Base-by-base conservation (phyloP, 1,140 invertebrate species). In the Ceratina australensis region DNA sequence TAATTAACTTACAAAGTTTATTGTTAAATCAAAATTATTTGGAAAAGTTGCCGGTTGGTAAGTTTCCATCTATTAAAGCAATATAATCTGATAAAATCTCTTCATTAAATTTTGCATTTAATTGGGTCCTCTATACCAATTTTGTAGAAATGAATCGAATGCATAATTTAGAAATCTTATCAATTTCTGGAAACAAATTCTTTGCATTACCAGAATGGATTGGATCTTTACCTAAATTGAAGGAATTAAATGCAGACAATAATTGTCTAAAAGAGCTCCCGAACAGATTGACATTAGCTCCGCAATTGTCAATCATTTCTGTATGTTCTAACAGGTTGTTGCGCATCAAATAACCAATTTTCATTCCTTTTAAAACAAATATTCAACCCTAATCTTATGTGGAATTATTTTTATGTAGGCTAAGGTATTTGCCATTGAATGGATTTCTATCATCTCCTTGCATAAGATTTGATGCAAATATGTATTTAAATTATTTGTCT, bases 391-490 rank as follows among this genome's bases (percentile, higher is more conserved):
- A 2, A 73, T 72, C 77, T 79, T 49, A 83, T 5, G 12, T 50
- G 61, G n/a, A 79, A 75, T 54, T 66, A 73, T 73, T 52, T 71
- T 81, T 78, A 42, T 66, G 16, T 71, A 90, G 87, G 61, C 81
- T 91, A 54, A 86, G 69, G 60, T 88, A 90, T 85, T 86, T 91
- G 72, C 90, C 90, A 28, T 60, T 89, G 28, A 91, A 90, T 76
- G 89, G 84, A 72, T 91, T 91, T 81, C n/a, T 88, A 20, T 89
- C 90, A 12, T 65, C 80, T 56, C 88, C 89, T 13, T 82, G 61
- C 28, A 89, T 91, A 49, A 81, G 72, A 73, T 90, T 90, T 75
- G 84, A 88, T 49, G 83, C 75, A 20, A 91, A 91, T 83, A 63
- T 79, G 56, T 73, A 78, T 52, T 77, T 91, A 22, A 90, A 90